Percentiles rank a stretch among this genome's conserved stretches.
phyloP scores from a whole-genome alignment of 2,888 invertebrate genomes.

The Parnassius mnemosyne region DNA sequence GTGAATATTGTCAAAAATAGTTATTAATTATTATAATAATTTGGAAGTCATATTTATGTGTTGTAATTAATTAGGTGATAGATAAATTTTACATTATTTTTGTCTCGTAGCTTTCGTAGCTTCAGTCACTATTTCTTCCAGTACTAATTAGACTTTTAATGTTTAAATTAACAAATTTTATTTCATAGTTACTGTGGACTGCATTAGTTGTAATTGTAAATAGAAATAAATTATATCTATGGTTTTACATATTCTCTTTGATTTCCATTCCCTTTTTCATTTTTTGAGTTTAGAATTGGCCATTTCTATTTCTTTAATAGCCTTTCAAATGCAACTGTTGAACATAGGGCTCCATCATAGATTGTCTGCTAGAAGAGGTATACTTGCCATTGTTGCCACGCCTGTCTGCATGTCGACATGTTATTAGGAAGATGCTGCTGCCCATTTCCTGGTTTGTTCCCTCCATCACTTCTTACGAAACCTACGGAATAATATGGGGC shows the following conservation, averaged over 20 bases:
- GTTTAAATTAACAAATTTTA: conserved; percentile 29
- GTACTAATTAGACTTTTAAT: conserved; percentile 27
- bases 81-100: conserved; percentile 5
- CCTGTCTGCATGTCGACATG: no score
- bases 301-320: no score
- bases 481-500: no score
- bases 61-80: neutral
- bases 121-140: conserved; percentile 31
- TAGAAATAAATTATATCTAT: conserved; percentile 40
- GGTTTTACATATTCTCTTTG: conserved; percentile 33
- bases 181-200: conserved; percentile 36
- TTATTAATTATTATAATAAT: neutral
- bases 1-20: conserved; percentile 3
- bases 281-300: no score
- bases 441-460: no score
- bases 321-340: no score
- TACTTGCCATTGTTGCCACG: no score
- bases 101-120: conserved; percentile 7
- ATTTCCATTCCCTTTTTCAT: conserved; percentile 25
- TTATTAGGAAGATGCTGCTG: no score
- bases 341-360: no score
- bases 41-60: conserved; percentile 16
- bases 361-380: no score
- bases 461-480: no score
- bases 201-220: conserved; percentile 36